Evolutionary conservation across 2,888 invertebrate genomes (phyloP).

Genomic region (Lasioglossum pauxillum): DNA sequence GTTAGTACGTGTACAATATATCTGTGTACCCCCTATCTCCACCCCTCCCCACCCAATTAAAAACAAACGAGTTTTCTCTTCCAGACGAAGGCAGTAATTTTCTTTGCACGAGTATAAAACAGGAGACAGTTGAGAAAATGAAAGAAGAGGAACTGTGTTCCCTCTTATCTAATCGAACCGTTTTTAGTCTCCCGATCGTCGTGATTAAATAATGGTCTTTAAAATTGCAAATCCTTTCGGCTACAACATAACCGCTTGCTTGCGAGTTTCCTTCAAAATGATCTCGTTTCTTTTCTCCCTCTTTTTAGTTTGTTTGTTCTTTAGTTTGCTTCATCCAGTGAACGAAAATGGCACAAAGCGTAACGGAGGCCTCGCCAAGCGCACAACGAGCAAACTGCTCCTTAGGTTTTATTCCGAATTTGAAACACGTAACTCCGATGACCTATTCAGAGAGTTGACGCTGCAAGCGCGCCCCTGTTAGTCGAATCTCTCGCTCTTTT

Average conservation of each 20-base stretch:
- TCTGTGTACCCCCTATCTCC: constrained; percentile 25
- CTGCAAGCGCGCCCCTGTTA: constrained; percentile 56
- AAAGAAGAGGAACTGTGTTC: neutral
- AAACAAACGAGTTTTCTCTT: constrained; percentile 40
- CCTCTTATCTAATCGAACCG: constrained; percentile 36
- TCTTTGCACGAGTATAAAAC: constrained; percentile 51
- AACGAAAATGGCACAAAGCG: constrained; percentile 76
- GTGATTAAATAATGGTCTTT: constrained; percentile 52
- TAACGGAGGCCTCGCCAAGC: constrained; percentile 63
- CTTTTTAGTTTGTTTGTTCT: constrained; percentile 20
- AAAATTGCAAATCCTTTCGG: constrained; percentile 55
- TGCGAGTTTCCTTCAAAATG: constrained; percentile 48
- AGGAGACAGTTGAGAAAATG: constrained; percentile 12
- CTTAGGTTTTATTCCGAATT: constrained; percentile 45
- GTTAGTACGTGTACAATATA: constrained; percentile 28
- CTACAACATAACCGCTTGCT: constrained; percentile 53
- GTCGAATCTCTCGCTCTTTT: constrained; percentile 45
- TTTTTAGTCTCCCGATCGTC: constrained; percentile 39
- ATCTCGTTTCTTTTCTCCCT: neutral
- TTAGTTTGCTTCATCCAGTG: constrained; percentile 46
- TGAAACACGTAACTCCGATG: constrained; percentile 59
- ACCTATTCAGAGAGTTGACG: constrained; percentile 49
- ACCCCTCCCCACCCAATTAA: neutral
- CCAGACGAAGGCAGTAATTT: constrained; percentile 66
- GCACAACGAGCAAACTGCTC: constrained; percentile 46